These are phyloP conservation scores for Cotesia glomerata DNA, from an alignment of 1,140 invertebrate genomes.

Conservation along the genomic window DNA sequence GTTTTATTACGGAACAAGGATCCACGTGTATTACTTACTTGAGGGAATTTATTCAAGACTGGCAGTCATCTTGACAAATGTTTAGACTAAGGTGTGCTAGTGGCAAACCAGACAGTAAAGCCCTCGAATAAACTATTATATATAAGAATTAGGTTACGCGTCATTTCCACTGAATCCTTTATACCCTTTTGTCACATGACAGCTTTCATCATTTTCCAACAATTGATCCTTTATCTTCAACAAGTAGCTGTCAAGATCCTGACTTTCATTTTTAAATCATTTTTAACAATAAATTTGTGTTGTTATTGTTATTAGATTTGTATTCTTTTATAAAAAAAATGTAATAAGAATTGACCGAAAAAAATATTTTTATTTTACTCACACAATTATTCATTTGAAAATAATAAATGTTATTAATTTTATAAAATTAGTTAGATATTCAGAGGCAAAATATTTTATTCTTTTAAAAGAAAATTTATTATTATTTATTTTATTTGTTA, in stretches of 20 bases:
- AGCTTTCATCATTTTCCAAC: neutral
- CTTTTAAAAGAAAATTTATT: too few relatives aligned
- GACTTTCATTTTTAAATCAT: neutral
- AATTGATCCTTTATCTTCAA: neutral
- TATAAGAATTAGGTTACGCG: conserved; percentile 10
- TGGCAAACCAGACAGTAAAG: neutral
- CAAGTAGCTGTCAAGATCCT: neutral
- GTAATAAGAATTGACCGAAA: too few relatives aligned
- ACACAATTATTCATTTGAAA: too few relatives aligned
- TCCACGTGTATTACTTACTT: neutral
- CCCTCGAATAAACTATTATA: neutral
- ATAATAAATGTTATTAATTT: too few relatives aligned
- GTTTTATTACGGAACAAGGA: neutral
- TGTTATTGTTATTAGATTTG: neutral
- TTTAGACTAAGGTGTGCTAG: neutral
- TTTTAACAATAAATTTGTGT: neutral
- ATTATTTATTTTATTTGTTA: too few relatives aligned
- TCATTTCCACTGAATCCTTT: conserved; percentile 9
- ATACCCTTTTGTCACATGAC: neutral
- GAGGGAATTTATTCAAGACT: conserved; percentile 4
- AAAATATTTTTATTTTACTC: too few relatives aligned
- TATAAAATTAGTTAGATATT: too few relatives aligned
- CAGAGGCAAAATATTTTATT: too few relatives aligned
- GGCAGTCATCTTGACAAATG: conserved; percentile 23
- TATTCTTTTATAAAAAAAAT: too few relatives aligned